Evolutionary conservation across 2,797 vertebrate genomes (phyloP).

Genomic region (Erithacus rubecula): DNA sequence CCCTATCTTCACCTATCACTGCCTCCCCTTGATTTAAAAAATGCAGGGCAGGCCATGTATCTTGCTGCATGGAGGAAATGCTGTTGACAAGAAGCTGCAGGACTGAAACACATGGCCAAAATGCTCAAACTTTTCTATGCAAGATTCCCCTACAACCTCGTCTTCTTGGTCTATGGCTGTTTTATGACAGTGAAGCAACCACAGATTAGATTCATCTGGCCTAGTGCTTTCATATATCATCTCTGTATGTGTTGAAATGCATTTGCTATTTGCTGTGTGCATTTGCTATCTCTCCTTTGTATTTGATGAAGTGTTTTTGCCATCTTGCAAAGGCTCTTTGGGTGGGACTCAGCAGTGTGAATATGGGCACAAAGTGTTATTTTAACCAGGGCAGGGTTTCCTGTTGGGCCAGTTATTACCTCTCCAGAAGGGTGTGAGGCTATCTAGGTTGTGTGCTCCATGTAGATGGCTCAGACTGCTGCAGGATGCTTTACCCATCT

Average conservation of each 20-base stretch:
- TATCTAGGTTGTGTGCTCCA: background rate
- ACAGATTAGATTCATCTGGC: conserved; percentile 62
- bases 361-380: background rate
- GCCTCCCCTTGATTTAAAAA: conserved; percentile 32
- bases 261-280: conserved; percentile 8
- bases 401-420: background rate
- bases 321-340: background rate
- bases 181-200: conserved; percentile 46
- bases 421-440: background rate
- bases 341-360: background rate
- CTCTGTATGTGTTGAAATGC: conserved; percentile 1
- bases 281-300: background rate
- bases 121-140: conserved; percentile 14
- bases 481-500: accelerated
- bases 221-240: conserved; percentile 55
- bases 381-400: background rate
- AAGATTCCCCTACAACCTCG: background rate
- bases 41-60: background rate
- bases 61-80: conserved; percentile 1
- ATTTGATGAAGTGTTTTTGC: background rate
- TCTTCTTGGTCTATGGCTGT: conserved; percentile 52
- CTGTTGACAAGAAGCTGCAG: conserved; percentile 15
- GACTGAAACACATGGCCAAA: conserved; percentile 26
- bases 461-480: background rate
- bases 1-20: conserved; percentile 11